These are phyloP conservation scores for Numenius arquata DNA, from an alignment of 2,113 vertebrate species.

Conservation along the genomic window DNA sequence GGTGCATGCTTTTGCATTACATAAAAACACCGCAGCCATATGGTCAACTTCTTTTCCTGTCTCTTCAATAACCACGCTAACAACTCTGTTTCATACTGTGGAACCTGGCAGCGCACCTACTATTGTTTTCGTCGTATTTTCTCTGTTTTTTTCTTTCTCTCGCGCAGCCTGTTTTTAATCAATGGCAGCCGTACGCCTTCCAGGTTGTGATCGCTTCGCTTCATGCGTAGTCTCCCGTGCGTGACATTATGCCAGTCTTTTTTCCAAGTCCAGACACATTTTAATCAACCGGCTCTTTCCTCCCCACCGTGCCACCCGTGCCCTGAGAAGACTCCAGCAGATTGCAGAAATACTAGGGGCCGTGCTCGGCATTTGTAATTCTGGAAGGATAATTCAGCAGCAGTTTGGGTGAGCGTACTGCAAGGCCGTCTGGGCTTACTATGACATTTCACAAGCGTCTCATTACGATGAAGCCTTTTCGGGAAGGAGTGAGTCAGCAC, in stretches of 20 bases:
- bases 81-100: background rate
- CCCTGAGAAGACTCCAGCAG: background rate
- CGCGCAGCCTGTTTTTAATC: background rate
- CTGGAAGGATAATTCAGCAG: background rate
- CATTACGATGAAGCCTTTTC: background rate
- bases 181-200: background rate
- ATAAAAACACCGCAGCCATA: background rate
- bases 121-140: background rate
- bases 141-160: background rate
- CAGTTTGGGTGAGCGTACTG: fast-evolving
- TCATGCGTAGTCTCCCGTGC: fast-evolving
- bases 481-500: background rate
- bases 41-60: background rate
- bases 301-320: fast-evolving
- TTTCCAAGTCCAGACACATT: background rate
- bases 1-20: background rate
- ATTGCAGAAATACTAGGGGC: background rate
- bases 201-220: background rate
- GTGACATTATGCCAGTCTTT: background rate
- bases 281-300: background rate
- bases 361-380: background rate
- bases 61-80: background rate
- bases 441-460: background rate
- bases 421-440: background rate
- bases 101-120: background rate